Conservation (phyloP, 2,888 invertebrate species). For the Tridacna crocea region DNA sequence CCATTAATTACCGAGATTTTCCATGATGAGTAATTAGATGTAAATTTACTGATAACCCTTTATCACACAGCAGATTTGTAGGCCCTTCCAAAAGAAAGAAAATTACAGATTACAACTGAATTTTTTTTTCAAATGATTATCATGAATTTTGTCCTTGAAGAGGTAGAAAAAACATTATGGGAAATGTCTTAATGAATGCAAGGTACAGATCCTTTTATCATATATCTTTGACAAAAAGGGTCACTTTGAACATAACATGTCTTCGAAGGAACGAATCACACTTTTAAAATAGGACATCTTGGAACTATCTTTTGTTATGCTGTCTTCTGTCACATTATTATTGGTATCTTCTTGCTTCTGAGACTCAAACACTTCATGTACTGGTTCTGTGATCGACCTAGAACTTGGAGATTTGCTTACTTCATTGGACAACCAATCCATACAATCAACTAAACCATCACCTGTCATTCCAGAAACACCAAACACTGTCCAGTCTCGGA, state of each 20-base stretch:
- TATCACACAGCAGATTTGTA: too few species aligned
- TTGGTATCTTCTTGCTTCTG: neutral
- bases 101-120: too few species aligned
- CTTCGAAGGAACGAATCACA: neutral
- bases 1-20: too few species aligned
- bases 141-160: too few species aligned
- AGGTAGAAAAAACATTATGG: too few species aligned
- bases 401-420: neutral
- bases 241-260: conserved; percentile 3
- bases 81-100: too few species aligned
- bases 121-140: too few species aligned
- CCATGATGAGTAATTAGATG: too few species aligned
- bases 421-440: conserved; percentile 57
- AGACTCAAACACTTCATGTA: too few species aligned
- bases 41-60: too few species aligned
- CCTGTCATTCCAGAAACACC: conserved; percentile 47
- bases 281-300: conserved; percentile 16
- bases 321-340: neutral
- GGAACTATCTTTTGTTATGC: neutral
- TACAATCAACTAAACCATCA: conserved; percentile 58
- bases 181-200: neutral
- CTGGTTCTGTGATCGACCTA: too few species aligned
- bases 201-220: neutral
- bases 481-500: conserved; percentile 45
- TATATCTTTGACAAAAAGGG: neutral